Conservation (phyloP, 2,797 vertebrate genomes). For the Argyrosomus regius region DNA sequence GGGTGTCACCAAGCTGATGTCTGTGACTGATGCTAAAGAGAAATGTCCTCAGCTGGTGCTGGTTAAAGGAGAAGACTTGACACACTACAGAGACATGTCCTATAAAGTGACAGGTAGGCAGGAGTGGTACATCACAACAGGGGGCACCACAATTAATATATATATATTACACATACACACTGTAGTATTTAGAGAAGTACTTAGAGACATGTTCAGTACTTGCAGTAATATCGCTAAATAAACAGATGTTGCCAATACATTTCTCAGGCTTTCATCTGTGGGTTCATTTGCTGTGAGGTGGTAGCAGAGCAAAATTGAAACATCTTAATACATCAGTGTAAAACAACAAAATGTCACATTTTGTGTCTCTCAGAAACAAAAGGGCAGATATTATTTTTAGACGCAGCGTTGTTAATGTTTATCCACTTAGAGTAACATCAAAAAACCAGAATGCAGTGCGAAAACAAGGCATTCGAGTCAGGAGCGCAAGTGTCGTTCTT, state of each 20-base stretch:
- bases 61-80: constrained; percentile 94
- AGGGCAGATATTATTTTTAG: not conserved
- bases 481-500: not conserved
- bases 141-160: too few species aligned
- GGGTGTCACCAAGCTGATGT: constrained; percentile 91
- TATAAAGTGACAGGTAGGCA: constrained; percentile 92
- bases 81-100: constrained; percentile 91
- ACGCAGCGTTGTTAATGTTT: not conserved
- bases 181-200: not conserved
- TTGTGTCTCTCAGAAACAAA: not conserved
- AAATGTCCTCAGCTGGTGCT: constrained; percentile 91
- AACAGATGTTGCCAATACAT: not conserved
- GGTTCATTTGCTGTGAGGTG: not conserved
- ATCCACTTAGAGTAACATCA: not conserved
- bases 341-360: not conserved
- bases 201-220: not conserved
- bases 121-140: not conserved
- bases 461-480: not conserved
- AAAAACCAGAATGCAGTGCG: not conserved
- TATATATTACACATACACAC: not conserved
- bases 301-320: not conserved
- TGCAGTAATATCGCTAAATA: not conserved
- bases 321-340: not conserved
- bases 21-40: constrained; percentile 86
- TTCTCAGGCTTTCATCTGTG: not conserved